phyloP scores from a whole-genome alignment of 2,888 invertebrate species.

The Empis livida region DNA sequence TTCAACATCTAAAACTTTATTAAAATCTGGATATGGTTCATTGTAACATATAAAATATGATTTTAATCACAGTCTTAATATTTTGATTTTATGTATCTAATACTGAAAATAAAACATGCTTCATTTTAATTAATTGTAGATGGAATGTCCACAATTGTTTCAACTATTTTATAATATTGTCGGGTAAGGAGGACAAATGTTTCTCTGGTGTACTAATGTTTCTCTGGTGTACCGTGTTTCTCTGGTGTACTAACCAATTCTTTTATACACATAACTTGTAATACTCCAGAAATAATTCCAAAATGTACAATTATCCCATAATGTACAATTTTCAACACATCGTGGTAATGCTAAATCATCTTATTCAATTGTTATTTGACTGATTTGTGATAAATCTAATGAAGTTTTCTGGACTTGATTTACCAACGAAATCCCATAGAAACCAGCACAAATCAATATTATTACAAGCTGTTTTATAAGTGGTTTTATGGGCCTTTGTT shows the following conservation, averaged over 20 bases:
- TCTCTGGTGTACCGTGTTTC: too few species aligned
- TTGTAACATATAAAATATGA: slow-evolving; percentile 82
- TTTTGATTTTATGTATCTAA: slow-evolving; percentile 84
- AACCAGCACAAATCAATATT: slow-evolving; percentile 22
- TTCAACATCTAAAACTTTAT: slow-evolving; percentile 60
- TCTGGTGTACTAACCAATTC: slow-evolving; percentile 58
- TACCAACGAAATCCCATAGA: slow-evolving; percentile 20
- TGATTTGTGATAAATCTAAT: slow-evolving; percentile 24
- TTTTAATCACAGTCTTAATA: slow-evolving; percentile 80
- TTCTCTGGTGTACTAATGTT: too few species aligned
- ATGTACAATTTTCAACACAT: slow-evolving; percentile 56
- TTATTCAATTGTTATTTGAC: slow-evolving; percentile 28
- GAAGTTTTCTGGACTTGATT: slow-evolving; percentile 17
- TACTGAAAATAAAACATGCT: slow-evolving; percentile 82
- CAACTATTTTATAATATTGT: slow-evolving; percentile 73
- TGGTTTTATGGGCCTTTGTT: slow-evolving; percentile 17
- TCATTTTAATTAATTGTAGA: slow-evolving; percentile 79
- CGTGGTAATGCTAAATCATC: slow-evolving; percentile 38
- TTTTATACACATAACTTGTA: slow-evolving; percentile 73
- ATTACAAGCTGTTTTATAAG: slow-evolving; percentile 19
- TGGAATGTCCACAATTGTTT: slow-evolving; percentile 65
- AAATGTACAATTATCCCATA: too few species aligned
- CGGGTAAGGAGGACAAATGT: slow-evolving; percentile 65
- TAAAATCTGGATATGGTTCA: slow-evolving; percentile 65
- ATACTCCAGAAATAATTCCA: too few species aligned